Conservation (phyloP, 2,888 invertebrate species). For the Drosophila bunnanda region DNA sequence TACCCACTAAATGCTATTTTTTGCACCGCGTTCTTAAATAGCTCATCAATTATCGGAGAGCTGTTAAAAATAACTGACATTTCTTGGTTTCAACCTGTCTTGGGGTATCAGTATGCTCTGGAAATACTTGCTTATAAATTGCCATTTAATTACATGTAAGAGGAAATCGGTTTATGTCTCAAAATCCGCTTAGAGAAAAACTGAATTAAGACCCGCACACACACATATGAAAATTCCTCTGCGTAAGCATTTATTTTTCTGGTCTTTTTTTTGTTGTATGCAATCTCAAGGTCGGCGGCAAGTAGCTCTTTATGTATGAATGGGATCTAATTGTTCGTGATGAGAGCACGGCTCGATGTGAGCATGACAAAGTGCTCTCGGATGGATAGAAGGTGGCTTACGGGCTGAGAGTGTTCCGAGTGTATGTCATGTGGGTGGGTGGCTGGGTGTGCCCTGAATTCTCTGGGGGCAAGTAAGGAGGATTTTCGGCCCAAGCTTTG, state of each 20-base stretch:
- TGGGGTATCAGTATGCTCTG: constrained; percentile 9
- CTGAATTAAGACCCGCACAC: constrained; percentile 16
- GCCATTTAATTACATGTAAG: constrained; percentile 58
- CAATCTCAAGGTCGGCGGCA: constrained; percentile 67
- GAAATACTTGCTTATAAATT: constrained; percentile 40
- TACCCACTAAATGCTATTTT: constrained; percentile 20
- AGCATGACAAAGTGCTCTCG: constrained; percentile 22
- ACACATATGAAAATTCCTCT: constrained; percentile 34
- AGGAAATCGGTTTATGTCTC: constrained; percentile 57
- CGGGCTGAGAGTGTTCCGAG: not conserved
- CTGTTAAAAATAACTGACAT: constrained; percentile 40
- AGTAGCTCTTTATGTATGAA: constrained; percentile 74
- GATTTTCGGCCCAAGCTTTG: constrained; percentile 25
- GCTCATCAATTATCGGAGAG: constrained; percentile 48
- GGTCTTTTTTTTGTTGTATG: constrained; percentile 48
- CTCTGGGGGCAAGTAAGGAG: not conserved
- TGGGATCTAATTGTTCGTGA: constrained; percentile 74
- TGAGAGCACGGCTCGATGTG: constrained; percentile 38
- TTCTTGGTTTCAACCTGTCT: constrained; percentile 5
- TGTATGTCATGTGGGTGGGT: constrained; percentile 7
- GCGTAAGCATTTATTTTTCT: constrained; percentile 51
- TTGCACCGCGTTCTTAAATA: constrained; percentile 19
- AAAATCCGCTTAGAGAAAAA: constrained; percentile 54
- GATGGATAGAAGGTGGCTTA: constrained; percentile 3
- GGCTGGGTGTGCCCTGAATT: not conserved